Conservation (phyloP, 2,888 invertebrate species). For the Panzeria rudis region DNA sequence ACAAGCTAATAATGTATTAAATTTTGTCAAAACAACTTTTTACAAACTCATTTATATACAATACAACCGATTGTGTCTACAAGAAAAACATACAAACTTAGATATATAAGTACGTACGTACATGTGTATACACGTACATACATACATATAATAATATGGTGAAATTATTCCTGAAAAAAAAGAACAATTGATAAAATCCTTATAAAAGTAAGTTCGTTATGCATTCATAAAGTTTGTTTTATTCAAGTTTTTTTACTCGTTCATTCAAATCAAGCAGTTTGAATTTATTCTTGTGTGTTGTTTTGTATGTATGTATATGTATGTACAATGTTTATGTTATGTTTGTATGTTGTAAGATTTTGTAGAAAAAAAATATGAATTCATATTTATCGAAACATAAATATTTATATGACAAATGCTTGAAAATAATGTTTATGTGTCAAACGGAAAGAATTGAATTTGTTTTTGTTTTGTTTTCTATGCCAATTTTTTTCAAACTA, state of each 20-base stretch:
- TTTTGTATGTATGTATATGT: neutral
- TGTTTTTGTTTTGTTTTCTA: constrained; percentile 5
- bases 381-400: neutral
- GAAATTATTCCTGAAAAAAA: neutral
- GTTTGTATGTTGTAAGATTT: neutral
- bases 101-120: neutral
- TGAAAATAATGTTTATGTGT: constrained; percentile 28
- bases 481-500: constrained; percentile 21
- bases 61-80: constrained; percentile 7
- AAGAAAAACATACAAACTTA: neutral
- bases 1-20: constrained; percentile 51
- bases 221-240: constrained; percentile 48
- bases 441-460: constrained; percentile 54
- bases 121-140: neutral
- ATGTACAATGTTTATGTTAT: too few species aligned
- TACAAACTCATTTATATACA: neutral
- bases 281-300: constrained; percentile 25
- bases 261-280: constrained; percentile 44
- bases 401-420: constrained; percentile 25
- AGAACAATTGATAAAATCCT: constrained; percentile 48
- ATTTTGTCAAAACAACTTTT: constrained; percentile 35
- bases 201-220: constrained; percentile 45
- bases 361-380: neutral
- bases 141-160: neutral
- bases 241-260: constrained; percentile 19